Evolutionary conservation across 2,888 invertebrate genomes (phyloP).

Genomic region (Drosophila sordidapex): DNA sequence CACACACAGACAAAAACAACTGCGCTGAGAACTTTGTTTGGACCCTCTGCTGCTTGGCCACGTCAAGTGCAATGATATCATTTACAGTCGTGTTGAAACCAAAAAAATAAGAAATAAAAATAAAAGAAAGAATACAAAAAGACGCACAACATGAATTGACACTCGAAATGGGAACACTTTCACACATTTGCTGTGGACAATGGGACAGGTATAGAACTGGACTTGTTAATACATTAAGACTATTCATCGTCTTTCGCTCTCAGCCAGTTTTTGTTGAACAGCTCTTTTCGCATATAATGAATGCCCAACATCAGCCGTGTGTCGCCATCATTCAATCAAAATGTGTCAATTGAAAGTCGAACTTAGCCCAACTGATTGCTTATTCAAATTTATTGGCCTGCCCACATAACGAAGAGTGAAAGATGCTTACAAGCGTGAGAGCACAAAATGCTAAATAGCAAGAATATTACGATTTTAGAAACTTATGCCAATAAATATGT

Average conservation of each 20-base stretch:
- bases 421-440: slow-evolving; percentile 13
- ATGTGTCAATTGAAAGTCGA: neutral
- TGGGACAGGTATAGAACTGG: slow-evolving; percentile 26
- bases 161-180: slow-evolving; percentile 80
- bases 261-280: neutral
- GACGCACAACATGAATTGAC: slow-evolving; percentile 55
- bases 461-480: slow-evolving; percentile 10
- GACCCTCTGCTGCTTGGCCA: slow-evolving; percentile 26
- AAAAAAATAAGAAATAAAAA: slow-evolving; percentile 12
- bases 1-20: neutral
- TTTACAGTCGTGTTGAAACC: slow-evolving; percentile 46
- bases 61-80: slow-evolving; percentile 72
- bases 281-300: slow-evolving; percentile 4
- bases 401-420: neutral
- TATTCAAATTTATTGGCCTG: slow-evolving; percentile 17
- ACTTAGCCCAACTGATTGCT: slow-evolving; percentile 15
- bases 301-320: slow-evolving; percentile 17
- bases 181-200: slow-evolving; percentile 57
- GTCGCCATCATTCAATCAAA: slow-evolving; percentile 49
- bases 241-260: slow-evolving; percentile 2
- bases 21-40: slow-evolving; percentile 21
- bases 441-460: neutral
- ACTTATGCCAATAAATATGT: neutral
- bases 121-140: neutral
- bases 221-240: slow-evolving; percentile 43